Percentiles rank a stretch among this genome's conserved stretches.
Conservation (phyloP, 2,113 vertebrate genomes). For the Carassius gibelio region DNA sequence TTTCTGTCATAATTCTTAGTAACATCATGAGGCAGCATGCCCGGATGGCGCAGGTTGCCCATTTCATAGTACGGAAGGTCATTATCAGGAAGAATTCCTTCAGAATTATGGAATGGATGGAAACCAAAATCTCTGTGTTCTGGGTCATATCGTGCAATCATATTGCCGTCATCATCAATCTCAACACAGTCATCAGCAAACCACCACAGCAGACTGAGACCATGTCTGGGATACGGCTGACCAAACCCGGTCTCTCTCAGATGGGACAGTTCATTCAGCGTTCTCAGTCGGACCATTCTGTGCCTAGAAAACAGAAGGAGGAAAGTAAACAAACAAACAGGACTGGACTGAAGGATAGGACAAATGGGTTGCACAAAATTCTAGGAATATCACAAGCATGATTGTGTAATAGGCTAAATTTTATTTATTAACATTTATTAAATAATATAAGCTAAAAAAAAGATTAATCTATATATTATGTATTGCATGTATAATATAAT, state of each 20-base stretch:
- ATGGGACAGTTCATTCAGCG: slow-evolving; percentile 42
- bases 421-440: neutral
- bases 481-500: too few species aligned
- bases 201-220: slow-evolving; percentile 55
- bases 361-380: too few species aligned
- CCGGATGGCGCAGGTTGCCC: slow-evolving; percentile 11
- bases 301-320: neutral
- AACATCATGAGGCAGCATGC: neutral
- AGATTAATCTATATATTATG: too few species aligned
- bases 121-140: slow-evolving; percentile 20
- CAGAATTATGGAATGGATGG: slow-evolving; percentile 39
- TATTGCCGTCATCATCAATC: slow-evolving; percentile 21
- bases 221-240: slow-evolving; percentile 51
- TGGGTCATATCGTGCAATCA: neutral
- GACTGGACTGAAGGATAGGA: too few species aligned
- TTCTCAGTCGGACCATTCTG: neutral
- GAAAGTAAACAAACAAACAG: neutral
- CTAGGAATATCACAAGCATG: neutral
- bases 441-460: neutral
- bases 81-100: neutral
- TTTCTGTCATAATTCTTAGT: neutral
- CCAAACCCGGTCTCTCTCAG: slow-evolving; percentile 39
- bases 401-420: neutral
- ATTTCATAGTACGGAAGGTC: slow-evolving; percentile 27
- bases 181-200: slow-evolving; percentile 47